Base-by-base conservation (phyloP, 2,888 invertebrate species). In the Mythimna albipuncta region DNA sequence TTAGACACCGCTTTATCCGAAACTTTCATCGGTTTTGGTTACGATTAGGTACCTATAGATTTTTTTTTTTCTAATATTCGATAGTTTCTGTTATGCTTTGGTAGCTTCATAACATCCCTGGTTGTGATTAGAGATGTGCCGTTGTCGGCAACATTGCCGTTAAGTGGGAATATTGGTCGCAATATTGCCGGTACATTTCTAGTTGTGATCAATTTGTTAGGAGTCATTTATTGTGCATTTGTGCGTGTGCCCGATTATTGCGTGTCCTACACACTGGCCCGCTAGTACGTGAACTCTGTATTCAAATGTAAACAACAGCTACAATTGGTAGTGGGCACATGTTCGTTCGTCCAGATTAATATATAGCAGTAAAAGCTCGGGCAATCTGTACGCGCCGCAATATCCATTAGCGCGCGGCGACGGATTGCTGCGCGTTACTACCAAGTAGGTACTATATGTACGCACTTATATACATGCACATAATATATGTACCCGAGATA, bases 381-480 rank as follows among this genome's bases (percentile, higher is more conserved):
- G 44, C 65, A 44, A 77, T 80, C 44, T 80, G 32, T 50, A n/a
- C 64, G 41, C 55, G 62, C 58, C 59, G 54, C 67, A 59, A 44
- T 64, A 55, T 67, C 77, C 76, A 80, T 64, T 77, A 75, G 75
- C 35, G 58, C 50, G 52, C 13, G 61, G 38, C 62, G 58, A 50
- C 52, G 32, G 26, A 63, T 52, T 47, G 64, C n/a, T 35, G n/a
- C 10, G 35, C 38, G 26, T 4, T 41, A 35, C 41, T 35, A 6
- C 21, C 16, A 38, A n/a, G 50, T 52, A 52, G 11, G 19, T 47
- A 13, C 62, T 50, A 11, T 44, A 26, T 32, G 13, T 38, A 54
- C 77, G 19, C 26, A 52, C 44, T 21, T 32, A 41, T 26, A 41
- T 21, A 21, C 19, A 41, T 2, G 41, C 41, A 11, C 41, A 11